Evolutionary conservation across 2,797 vertebrate species (phyloP).

Genomic region (Malacoctenus gilli): DNA sequence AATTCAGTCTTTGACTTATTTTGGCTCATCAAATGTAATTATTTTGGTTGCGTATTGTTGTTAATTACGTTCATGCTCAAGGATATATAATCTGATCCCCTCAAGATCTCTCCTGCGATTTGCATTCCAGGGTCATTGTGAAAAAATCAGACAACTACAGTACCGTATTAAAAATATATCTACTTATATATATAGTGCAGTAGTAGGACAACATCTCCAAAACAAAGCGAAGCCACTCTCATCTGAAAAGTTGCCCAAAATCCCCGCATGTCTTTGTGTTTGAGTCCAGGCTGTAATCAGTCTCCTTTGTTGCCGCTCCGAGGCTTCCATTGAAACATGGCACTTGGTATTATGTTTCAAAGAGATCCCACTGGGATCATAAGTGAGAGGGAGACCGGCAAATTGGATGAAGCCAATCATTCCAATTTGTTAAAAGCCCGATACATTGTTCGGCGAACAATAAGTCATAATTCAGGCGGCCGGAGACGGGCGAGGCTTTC

Average conservation of each 20-base stretch:
- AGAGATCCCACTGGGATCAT: slow-evolving; percentile 60
- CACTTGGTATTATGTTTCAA: slow-evolving; percentile 66
- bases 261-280: slow-evolving; percentile 43
- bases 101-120: slow-evolving; percentile 23
- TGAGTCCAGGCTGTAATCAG: slow-evolving; percentile 74
- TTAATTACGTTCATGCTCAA: slow-evolving; percentile 16
- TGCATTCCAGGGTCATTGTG: slow-evolving; percentile 19
- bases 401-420: slow-evolving; percentile 75
- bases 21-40: no score
- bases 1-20: no score
- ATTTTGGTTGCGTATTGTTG: no score
- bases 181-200: slow-evolving; percentile 16
- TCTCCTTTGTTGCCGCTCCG: slow-evolving; percentile 57
- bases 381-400: slow-evolving; percentile 59
- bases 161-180: no score
- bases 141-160: slow-evolving; percentile 33
- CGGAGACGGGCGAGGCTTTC: slow-evolving; percentile 50
- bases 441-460: slow-evolving; percentile 76
- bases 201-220: slow-evolving; percentile 40
- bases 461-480: slow-evolving; percentile 71
- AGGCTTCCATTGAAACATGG: slow-evolving; percentile 68
- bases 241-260: slow-evolving; percentile 18
- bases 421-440: slow-evolving; percentile 75
- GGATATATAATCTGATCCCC: slow-evolving; percentile 5
- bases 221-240: slow-evolving; percentile 49